Conservation (phyloP, 2,113 vertebrate species). For the Verasper variegatus region DNA sequence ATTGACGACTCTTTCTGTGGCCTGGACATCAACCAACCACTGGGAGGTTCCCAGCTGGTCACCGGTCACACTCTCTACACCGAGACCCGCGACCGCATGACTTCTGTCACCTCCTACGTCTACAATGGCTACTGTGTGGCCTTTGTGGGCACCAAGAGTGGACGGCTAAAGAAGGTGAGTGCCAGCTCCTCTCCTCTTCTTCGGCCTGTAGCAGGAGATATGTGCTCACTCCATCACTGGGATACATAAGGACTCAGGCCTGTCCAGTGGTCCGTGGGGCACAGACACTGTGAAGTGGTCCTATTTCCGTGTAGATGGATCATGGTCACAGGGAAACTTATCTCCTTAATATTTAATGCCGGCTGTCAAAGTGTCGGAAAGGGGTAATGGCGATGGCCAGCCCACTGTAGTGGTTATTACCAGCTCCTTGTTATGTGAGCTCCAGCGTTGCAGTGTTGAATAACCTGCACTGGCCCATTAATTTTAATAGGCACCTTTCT, state of each 20-base stretch:
- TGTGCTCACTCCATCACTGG: too few species aligned
- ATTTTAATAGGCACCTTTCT: constrained; percentile 76
- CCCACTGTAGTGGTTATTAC: constrained; percentile 62
- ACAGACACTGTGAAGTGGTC: constrained; percentile 45
- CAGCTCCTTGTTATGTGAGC: constrained; percentile 56
- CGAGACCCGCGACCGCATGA: constrained; percentile 94
- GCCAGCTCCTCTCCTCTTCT: neutral
- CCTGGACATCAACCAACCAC: constrained; percentile 98
- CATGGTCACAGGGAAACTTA: constrained; percentile 52
- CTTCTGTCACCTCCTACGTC: constrained; percentile 94
- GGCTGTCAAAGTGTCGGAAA: constrained; percentile 51
- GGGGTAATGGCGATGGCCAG: constrained; percentile 36
- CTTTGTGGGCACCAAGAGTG: constrained; percentile 96
- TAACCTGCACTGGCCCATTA: constrained; percentile 68
- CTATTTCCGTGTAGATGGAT: constrained; percentile 58
- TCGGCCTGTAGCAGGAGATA: neutral
- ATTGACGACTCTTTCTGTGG: constrained; percentile 99
- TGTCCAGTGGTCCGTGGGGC: constrained; percentile 20
- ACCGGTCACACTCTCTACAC: constrained; percentile 92
- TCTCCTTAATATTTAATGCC: constrained; percentile 67
- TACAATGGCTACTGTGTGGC: constrained; percentile 97
- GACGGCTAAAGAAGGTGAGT: constrained; percentile 95
- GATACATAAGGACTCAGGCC: neutral
- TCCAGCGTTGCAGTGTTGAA: constrained; percentile 51
- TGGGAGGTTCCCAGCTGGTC: constrained; percentile 93